Conservation (phyloP, 2,113 vertebrate genomes). For the Elephas maximus region DNA sequence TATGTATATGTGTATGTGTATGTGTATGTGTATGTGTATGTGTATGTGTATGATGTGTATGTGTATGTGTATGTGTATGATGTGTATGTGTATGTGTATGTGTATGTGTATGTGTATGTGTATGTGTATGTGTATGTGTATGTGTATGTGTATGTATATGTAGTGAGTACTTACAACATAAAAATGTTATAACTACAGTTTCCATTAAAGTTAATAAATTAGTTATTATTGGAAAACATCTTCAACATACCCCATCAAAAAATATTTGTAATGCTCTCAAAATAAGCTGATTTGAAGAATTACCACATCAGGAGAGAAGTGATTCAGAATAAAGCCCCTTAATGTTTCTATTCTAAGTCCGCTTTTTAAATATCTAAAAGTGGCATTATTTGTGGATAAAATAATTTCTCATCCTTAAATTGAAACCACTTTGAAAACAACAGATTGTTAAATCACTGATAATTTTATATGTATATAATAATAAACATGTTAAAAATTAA, state of each 20-base stretch:
- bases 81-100: too few relatives aligned
- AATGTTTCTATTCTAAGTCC: slow-evolving; percentile 70
- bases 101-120: too few relatives aligned
- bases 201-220: slow-evolving; percentile 83
- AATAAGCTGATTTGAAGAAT: slow-evolving; percentile 83
- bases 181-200: slow-evolving; percentile 78
- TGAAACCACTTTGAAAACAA: slow-evolving; percentile 55
- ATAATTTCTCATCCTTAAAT: slow-evolving; percentile 62
- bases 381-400: slow-evolving; percentile 71
- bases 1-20: too few relatives aligned
- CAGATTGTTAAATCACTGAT: not conserved
- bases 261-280: slow-evolving; percentile 79
- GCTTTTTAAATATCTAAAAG: slow-evolving; percentile 79
- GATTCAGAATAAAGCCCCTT: slow-evolving; percentile 74
- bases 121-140: too few relatives aligned
- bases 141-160: too few relatives aligned
- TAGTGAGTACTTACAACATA: not conserved
- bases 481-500: not conserved
- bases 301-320: slow-evolving; percentile 75
- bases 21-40: too few relatives aligned
- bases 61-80: too few relatives aligned
- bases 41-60: too few relatives aligned
- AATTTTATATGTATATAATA: not conserved
- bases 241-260: slow-evolving; percentile 66
- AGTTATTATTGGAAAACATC: slow-evolving; percentile 73